phyloP scores from a whole-genome alignment of 2,797 vertebrate species.

The Synaphobranchus kaupii region DNA sequence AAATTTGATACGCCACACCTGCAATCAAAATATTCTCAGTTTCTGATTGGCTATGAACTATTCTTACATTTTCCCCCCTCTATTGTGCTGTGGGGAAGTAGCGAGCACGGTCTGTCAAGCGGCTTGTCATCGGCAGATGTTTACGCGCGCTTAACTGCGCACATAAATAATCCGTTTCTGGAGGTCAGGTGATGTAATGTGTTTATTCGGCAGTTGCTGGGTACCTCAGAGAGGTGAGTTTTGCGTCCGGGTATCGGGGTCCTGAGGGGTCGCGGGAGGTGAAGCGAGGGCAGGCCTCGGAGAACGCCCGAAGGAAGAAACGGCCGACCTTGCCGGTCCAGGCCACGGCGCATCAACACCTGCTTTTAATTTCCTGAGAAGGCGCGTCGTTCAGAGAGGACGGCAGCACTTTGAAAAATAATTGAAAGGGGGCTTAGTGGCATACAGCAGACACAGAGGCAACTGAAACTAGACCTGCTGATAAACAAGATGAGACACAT shows the following conservation, averaged over 20 bases:
- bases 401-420: neutral
- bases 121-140: slow-evolving; percentile 45
- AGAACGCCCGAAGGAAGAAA: neutral
- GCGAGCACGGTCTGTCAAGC: neutral
- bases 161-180: slow-evolving; percentile 30
- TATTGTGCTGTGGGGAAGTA: neutral
- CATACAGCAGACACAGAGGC: neutral
- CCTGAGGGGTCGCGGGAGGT: slow-evolving; percentile 5
- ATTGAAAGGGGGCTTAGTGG: neutral
- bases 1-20: slow-evolving; percentile 56
- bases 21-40: slow-evolving; percentile 59
- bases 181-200: slow-evolving; percentile 30
- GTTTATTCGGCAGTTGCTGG: slow-evolving; percentile 56
- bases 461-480: neutral
- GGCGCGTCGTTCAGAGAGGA: neutral
- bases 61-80: neutral
- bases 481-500: neutral
- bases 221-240: slow-evolving; percentile 27
- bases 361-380: neutral
- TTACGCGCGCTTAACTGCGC: slow-evolving; percentile 49
- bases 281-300: neutral
- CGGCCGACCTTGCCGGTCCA: neutral
- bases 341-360: neutral
- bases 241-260: slow-evolving; percentile 46
- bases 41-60: slow-evolving; percentile 30